phyloP scores from a whole-genome alignment of 2,888 invertebrate genomes.

The Aporophyla lueneburgensis region DNA sequence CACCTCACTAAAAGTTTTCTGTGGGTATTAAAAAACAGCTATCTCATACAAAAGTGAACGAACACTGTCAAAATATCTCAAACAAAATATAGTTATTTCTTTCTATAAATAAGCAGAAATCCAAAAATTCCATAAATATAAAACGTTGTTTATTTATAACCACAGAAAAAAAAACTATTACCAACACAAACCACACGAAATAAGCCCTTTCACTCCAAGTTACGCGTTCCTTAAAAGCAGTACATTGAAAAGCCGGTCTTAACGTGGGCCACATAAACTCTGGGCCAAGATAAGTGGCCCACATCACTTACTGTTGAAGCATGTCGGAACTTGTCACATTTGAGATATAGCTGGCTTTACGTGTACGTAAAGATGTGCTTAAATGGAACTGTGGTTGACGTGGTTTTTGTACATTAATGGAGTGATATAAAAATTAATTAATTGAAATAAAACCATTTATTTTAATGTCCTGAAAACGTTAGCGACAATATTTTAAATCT shows the following conservation, averaged over 20 bases:
- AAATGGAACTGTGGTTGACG: neutral
- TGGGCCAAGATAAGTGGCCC: constrained; percentile 57
- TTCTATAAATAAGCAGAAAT: neutral
- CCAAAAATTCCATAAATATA: neutral
- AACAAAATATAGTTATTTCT: no score
- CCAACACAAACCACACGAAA: neutral
- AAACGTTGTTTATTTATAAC: neutral
- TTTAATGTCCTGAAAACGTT: neutral
- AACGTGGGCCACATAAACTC: constrained; percentile 39
- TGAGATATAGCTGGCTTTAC: constrained; percentile 44
- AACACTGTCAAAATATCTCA: no score
- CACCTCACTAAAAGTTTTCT: no score
- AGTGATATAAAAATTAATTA: neutral
- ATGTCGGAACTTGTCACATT: constrained; percentile 48
- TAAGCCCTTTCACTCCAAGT: constrained; percentile 1
- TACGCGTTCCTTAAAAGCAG: constrained; percentile 33
- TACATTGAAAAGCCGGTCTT: constrained; percentile 39
- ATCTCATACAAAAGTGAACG: no score
- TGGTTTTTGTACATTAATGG: neutral
- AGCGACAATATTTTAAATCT: no score
- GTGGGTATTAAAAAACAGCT: no score
- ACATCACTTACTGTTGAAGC: constrained; percentile 52
- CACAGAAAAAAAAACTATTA: neutral
- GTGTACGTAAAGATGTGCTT: constrained; percentile 22
- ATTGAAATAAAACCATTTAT: neutral